Percentiles rank a stretch among this genome's conserved stretches.
Evolutionary conservation across 2,797 vertebrate species (phyloP).

Genomic region (Gadopsis marmoratus): DNA sequence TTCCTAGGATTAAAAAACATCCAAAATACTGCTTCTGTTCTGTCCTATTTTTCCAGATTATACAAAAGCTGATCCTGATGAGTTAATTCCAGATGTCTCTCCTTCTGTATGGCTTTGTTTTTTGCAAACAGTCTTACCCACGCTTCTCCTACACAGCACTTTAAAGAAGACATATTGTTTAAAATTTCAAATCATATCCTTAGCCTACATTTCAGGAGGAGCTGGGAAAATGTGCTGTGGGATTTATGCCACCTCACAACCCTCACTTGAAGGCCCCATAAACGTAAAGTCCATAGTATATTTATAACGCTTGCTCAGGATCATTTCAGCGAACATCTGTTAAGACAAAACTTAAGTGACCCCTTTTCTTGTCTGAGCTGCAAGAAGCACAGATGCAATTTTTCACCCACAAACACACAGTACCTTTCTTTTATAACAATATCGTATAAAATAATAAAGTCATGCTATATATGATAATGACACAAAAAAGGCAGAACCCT

Average conservation of each 20-base stretch:
- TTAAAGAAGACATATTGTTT: no score
- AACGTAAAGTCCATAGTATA: conserved; percentile 28
- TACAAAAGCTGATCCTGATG: not conserved
- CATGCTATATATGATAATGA: conserved; percentile 9
- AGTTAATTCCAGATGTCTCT: not conserved
- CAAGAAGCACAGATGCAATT: conserved; percentile 44
- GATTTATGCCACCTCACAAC: conserved; percentile 26
- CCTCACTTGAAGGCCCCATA: conserved; percentile 23
- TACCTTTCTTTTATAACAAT: not conserved
- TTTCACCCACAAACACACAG: conserved; percentile 10
- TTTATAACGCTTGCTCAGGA: conserved; percentile 51
- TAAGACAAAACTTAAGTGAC: conserved; percentile 41
- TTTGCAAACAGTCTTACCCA: not conserved
- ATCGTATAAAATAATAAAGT: not conserved
- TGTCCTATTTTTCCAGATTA: not conserved
- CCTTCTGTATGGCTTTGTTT: not conserved
- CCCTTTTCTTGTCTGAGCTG: conserved; percentile 43
- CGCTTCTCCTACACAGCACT: not conserved
- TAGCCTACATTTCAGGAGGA: not conserved
- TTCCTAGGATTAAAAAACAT: not conserved
- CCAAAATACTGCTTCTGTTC: not conserved
- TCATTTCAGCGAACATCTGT: conserved; percentile 62
- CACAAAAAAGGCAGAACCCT: not conserved
- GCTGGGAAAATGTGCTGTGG: conserved; percentile 14
- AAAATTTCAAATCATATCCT: not conserved